phyloP scores from a whole-genome alignment of 2,888 invertebrate genomes.

The Pteria penguin region DNA sequence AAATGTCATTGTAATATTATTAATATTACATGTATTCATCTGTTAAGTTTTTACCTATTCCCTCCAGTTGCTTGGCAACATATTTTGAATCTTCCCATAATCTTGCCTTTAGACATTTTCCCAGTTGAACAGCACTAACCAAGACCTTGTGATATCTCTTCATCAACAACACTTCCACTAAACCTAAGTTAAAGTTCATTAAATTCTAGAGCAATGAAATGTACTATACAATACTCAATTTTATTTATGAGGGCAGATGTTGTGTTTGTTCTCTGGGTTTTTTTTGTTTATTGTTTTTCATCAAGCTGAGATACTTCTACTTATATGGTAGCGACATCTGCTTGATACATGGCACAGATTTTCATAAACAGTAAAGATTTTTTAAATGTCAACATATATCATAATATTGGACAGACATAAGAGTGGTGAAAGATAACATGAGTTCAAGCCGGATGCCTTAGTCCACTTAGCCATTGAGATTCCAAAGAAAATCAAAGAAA shows the following conservation, averaged over 20 bases:
- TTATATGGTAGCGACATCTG: too few species aligned
- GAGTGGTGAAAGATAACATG: too few species aligned
- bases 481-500: too few species aligned
- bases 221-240: background rate
- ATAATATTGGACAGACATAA: too few species aligned
- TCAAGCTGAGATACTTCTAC: background rate
- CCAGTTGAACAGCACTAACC: conserved; percentile 84
- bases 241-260: background rate
- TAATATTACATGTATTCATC: too few species aligned
- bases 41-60: conserved; percentile 84
- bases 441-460: too few species aligned
- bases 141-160: conserved; percentile 81
- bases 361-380: too few species aligned
- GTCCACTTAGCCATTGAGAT: too few species aligned
- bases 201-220: background rate
- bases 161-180: conserved; percentile 80
- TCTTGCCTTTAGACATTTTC: conserved; percentile 85
- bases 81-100: conserved; percentile 89
- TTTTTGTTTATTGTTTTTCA: background rate
- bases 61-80: conserved; percentile 86
- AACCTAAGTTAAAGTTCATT: conserved; percentile 70
- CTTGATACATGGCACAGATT: too few species aligned
- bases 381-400: too few species aligned
- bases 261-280: background rate
- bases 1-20: too few species aligned